Percentiles rank a stretch among this genome's conserved stretches.
phyloP scores from a whole-genome alignment of 2,113 vertebrate genomes.

The Ochotona princeps region DNA sequence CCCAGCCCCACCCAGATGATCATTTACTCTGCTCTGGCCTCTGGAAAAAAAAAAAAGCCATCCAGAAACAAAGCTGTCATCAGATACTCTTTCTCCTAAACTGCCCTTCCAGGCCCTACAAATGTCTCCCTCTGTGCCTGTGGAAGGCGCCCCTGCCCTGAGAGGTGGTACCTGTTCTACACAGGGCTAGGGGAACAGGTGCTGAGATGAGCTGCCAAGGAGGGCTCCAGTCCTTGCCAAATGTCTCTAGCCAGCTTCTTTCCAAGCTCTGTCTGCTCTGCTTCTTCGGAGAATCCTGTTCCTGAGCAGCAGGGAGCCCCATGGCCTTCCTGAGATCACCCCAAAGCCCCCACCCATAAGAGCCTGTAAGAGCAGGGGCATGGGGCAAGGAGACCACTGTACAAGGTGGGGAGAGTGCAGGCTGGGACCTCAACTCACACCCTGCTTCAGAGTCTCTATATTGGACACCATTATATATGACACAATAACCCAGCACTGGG shows the following conservation, averaged over 20 bases:
- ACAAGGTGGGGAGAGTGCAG: neutral
- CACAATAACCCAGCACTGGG: neutral
- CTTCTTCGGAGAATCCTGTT: neutral
- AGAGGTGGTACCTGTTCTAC: no score
- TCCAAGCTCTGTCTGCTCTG: neutral
- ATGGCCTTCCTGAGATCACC: neutral
- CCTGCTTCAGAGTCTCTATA: neutral
- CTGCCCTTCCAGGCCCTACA: neutral
- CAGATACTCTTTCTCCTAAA: neutral
- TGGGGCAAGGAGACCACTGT: neutral
- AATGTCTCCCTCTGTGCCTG: neutral
- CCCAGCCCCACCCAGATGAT: neutral
- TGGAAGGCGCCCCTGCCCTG: neutral
- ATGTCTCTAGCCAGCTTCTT: neutral
- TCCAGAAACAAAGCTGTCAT: neutral
- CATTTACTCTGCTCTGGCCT: neutral
- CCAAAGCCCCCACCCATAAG: no score
- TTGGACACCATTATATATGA: neutral
- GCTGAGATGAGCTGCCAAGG: neutral
- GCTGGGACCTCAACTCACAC: no score
- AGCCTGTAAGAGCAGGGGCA: neutral
- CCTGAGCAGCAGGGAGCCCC: neutral
- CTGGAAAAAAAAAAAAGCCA: neutral
- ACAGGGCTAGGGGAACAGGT: no score
- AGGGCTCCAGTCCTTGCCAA: neutral